A percentile compares a stretch with the other conserved stretches of the same genome.
phyloP scores from a whole-genome alignment of 2,888 invertebrate species.

The Tenthredo livida region DNA sequence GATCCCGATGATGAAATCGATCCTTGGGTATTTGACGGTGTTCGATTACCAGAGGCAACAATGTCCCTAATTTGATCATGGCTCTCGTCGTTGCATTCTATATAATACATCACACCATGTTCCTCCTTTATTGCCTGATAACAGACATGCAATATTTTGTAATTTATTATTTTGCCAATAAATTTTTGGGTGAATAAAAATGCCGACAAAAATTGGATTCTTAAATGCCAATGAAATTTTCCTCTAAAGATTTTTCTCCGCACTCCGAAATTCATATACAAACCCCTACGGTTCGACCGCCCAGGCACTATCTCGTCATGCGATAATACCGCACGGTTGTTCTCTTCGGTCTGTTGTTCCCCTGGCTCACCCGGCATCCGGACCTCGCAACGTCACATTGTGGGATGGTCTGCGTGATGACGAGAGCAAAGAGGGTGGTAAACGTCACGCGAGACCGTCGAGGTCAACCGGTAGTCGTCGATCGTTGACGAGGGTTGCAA shows the following conservation, averaged over 20 bases:
- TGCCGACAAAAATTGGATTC: not conserved
- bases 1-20: conserved; percentile 69
- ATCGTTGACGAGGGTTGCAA: conserved; percentile 39
- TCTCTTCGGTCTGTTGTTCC: conserved; percentile 59
- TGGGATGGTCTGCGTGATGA: conserved; percentile 51
- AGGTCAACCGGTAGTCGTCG: conserved; percentile 33
- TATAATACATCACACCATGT: not conserved
- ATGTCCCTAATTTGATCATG: conserved; percentile 60
- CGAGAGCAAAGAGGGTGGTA: conserved; percentile 28
- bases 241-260: not conserved
- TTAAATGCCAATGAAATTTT: not conserved
- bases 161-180: not conserved
- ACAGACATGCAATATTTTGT: not conserved
- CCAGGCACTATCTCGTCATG: not conserved
- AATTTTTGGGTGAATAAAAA: not conserved
- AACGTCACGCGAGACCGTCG: conserved; percentile 34
- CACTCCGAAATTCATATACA: not conserved
- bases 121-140: not conserved
- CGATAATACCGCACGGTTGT: not conserved
- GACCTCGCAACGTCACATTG: conserved; percentile 69
- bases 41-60: conserved; percentile 63
- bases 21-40: conserved; percentile 60
- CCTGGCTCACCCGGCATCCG: conserved; percentile 68
- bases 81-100: not conserved
- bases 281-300: not conserved